Evolutionary conservation across 2,797 vertebrate species (phyloP), one percentile per base, ranked within the genome.

Genomic region (Propithecus perrieri): DNA sequence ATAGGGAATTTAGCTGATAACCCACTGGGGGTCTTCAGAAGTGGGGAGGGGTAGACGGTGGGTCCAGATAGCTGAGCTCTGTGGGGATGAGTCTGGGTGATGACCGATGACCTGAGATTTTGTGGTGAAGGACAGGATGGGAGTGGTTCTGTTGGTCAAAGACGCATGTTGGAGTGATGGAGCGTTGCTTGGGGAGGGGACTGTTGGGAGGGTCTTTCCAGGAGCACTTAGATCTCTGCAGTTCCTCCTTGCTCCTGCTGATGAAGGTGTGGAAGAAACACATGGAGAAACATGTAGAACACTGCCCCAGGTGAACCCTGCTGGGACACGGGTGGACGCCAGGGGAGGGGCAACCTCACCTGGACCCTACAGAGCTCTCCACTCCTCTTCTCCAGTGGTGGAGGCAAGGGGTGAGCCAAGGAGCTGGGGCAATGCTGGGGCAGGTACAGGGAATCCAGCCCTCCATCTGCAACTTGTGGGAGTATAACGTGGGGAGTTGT

Each of bases 321-420:
- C 28, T 8, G 24, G 22, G 35, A 43, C 8, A 17, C 1, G 35
- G 43, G 4, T 1, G 26, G 67, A 28, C 2, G 1, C 30, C 8
- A 30, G 20, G 30, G n/a, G 15, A 48, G 11, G 18, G 63, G 57
- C 14, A 12, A 18, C 10, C 0, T 48, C 30, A 10, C n/a, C 20
- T 30, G 38, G 35, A 35, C 14, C 53, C 57, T 11, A 28, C 5
- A 2, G 33, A 46, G 28, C 22, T 84, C 41, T 0, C 0, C 26
- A 6, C 4, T 78, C 55, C 63, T 57, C 78, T 61, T 69, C 30
- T 41, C 48, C 2, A 7, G 11, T 4, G 1, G 33, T 12, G 4
- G 74, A 75, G 53, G 38, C 12, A 9, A 79, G 72, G 10, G 48
- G 33, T 87, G 63, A 92, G 28, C 28, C 17, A n/a, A 50, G 65